Conservation (phyloP, 2,888 invertebrate genomes). For the Muschampia plurimacula region DNA sequence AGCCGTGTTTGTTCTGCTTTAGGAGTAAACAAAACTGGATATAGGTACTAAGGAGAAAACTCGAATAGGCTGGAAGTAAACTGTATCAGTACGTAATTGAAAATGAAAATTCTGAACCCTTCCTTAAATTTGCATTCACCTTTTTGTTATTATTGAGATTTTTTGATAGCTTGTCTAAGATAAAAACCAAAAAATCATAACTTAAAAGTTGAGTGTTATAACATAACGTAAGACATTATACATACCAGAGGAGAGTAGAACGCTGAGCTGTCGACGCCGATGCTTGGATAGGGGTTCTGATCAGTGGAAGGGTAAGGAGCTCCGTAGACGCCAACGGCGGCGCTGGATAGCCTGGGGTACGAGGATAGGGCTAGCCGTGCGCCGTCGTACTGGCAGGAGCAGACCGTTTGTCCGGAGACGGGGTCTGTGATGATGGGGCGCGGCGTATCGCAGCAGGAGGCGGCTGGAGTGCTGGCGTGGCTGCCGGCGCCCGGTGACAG, state of each 20-base stretch:
- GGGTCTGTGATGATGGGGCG: slow-evolving; percentile 97
- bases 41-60: slow-evolving; percentile 25
- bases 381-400: slow-evolving; percentile 97
- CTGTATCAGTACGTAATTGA: slow-evolving; percentile 46
- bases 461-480: slow-evolving; percentile 82
- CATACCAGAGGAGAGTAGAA: slow-evolving; percentile 98
- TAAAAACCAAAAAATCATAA: background rate
- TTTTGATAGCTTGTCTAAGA: background rate
- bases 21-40: slow-evolving; percentile 49
- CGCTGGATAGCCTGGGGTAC: slow-evolving; percentile 92
- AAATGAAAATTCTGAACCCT: background rate
- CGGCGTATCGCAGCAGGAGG: slow-evolving; percentile 95
- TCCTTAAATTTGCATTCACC: background rate
- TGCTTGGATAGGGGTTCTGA: slow-evolving; percentile 96
- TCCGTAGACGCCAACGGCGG: slow-evolving; percentile 93
- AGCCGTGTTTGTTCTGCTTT: slow-evolving; percentile 56
- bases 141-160: background rate
- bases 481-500: slow-evolving; percentile 86
- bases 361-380: slow-evolving; percentile 92
- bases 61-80: slow-evolving; percentile 51
- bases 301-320: slow-evolving; percentile 96
- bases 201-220: background rate
- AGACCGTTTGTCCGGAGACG: slow-evolving; percentile 96
- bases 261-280: slow-evolving; percentile 96
- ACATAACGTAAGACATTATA: slow-evolving; percentile 52